phyloP scores from a whole-genome alignment of 1,140 invertebrate genomes.

The Chionoecetes opilio region DNA sequence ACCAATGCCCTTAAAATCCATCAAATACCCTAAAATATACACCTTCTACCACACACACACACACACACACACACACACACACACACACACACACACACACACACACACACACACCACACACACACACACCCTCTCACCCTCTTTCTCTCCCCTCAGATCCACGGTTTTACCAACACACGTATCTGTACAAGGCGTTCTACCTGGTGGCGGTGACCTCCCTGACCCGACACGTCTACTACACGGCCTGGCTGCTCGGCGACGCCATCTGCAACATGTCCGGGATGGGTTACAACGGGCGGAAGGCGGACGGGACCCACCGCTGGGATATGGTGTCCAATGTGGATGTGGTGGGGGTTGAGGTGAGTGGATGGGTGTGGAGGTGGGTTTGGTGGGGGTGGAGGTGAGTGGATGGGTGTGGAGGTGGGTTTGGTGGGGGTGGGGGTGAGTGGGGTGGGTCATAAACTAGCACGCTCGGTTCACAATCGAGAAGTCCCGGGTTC shows the following conservation, averaged over 20 bases:
- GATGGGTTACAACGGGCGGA: conserved; percentile 94
- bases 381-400: not conserved
- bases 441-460: not conserved
- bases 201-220: conserved; percentile 90
- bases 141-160: conserved; percentile 62
- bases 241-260: conserved; percentile 97
- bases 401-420: not conserved
- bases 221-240: conserved; percentile 96
- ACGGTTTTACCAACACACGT: conserved; percentile 53
- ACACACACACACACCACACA: too few species aligned
- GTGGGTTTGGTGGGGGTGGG: not conserved
- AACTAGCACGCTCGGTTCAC: too few species aligned
- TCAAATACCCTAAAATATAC: too few species aligned
- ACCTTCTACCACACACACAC: too few species aligned
- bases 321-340: conserved; percentile 98
- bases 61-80: too few species aligned
- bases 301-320: conserved; percentile 87
- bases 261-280: conserved; percentile 97
- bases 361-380: conserved; percentile 84
- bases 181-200: conserved; percentile 89
- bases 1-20: too few species aligned
- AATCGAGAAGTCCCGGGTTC: too few species aligned
- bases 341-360: conserved; percentile 95
- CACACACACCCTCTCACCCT: not conserved
- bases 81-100: too few species aligned